Percentiles rank a stretch among this genome's conserved stretches.
phyloP scores from a whole-genome alignment of 2,797 vertebrate species.

The Aldrovandia affinis region DNA sequence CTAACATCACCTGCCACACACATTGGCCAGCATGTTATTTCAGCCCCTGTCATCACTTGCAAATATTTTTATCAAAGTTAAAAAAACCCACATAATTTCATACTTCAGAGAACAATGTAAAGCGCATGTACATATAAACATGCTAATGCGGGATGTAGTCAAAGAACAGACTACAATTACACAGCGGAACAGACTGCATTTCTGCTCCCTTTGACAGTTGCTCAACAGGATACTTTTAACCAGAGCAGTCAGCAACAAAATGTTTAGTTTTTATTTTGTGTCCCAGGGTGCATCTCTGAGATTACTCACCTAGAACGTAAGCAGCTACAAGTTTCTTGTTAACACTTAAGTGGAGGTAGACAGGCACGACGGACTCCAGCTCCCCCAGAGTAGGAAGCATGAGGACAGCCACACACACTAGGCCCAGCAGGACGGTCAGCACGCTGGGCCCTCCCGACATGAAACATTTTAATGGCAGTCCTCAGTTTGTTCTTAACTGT shows the following conservation, averaged over 20 bases:
- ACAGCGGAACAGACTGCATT: not conserved
- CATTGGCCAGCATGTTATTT: no score
- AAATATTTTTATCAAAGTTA: not conserved
- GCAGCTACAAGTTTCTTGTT: constrained; percentile 93
- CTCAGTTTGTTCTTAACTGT: no score
- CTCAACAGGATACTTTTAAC: not conserved
- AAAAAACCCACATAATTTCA: not conserved
- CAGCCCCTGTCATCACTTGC: no score
- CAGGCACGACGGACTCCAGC: constrained; percentile 95
- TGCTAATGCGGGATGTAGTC: not conserved
- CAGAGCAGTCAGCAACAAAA: not conserved
- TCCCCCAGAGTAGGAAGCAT: constrained; percentile 98
- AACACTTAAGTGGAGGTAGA: constrained; percentile 99
- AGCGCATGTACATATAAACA: not conserved
- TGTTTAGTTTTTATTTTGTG: not conserved
- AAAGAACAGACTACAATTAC: not conserved
- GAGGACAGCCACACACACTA: constrained; percentile 91
- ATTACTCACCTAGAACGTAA: constrained; percentile 91
- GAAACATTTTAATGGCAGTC: no score
- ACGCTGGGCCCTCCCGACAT: constrained; percentile 24
- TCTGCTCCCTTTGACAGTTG: not conserved
- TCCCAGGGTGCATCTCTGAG: not conserved
- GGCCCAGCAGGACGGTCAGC: constrained; percentile 82
- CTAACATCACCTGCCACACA: no score
- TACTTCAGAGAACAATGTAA: not conserved